Conservation (phyloP, 2,888 invertebrate genomes). For the Lamellibrachia satsuma region DNA sequence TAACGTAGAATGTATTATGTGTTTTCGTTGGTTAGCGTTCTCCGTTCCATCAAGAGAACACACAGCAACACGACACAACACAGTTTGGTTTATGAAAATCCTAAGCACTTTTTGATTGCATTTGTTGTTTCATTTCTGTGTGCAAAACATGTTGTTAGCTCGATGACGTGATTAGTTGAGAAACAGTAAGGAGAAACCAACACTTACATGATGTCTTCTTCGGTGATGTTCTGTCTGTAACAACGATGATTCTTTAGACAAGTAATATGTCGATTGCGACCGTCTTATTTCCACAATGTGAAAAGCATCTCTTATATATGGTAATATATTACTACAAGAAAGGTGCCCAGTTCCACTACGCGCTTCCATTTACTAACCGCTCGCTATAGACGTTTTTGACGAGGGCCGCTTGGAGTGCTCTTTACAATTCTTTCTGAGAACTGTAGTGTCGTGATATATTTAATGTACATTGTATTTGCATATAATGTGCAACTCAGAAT, state of each 20-base stretch:
- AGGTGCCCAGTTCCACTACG: not conserved
- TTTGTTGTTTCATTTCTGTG: too few species aligned
- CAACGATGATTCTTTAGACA: not conserved
- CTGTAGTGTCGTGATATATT: not conserved
- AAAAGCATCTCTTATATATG: not conserved
- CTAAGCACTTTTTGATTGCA: too few species aligned
- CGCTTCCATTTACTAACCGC: not conserved
- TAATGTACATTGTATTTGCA: too few species aligned
- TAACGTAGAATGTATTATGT: too few species aligned
- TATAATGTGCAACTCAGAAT: not conserved
- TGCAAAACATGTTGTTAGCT: not conserved
- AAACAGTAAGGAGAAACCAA: not conserved
- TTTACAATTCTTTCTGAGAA: not conserved
- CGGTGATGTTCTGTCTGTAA: not conserved
- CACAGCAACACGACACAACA: too few species aligned
- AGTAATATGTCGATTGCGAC: not conserved
- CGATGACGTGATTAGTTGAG: not conserved
- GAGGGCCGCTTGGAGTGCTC: not conserved
- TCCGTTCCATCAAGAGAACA: too few species aligned
- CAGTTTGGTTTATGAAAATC: too few species aligned
- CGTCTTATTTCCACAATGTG: not conserved
- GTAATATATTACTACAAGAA: not conserved
- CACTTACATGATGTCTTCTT: not conserved
- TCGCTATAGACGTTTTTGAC: not conserved
- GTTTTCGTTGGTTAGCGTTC: too few species aligned